Conservation (phyloP, 2,888 invertebrate species). For the Desoria tigrina region DNA sequence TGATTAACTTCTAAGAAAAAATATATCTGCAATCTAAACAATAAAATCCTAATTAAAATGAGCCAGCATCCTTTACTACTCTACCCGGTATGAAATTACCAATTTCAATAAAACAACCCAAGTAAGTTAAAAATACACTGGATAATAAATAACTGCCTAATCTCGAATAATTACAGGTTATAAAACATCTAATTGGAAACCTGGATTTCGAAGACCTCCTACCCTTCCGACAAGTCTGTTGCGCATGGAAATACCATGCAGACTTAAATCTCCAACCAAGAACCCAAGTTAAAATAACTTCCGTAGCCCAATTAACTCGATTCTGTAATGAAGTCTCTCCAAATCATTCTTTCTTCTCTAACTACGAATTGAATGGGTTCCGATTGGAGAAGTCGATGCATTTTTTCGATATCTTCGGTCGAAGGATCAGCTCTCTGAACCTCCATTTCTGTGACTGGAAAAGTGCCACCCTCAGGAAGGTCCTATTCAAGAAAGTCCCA, state of each 20-base stretch:
- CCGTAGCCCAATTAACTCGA: slow-evolving; percentile 11
- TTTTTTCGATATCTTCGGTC: slow-evolving; percentile 8
- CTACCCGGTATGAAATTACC: slow-evolving; percentile 28
- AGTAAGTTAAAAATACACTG: not conserved
- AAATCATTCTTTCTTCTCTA: not conserved
- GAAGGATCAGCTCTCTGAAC: slow-evolving; percentile 15
- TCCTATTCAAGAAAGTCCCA: slow-evolving; percentile 28
- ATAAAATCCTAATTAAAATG: not conserved
- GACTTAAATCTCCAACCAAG: slow-evolving; percentile 15
- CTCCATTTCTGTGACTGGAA: slow-evolving; percentile 21
- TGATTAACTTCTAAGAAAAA: too few species aligned
- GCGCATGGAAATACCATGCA: slow-evolving; percentile 26
- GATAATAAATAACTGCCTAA: not conserved
- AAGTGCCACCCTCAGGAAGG: slow-evolving; percentile 21
- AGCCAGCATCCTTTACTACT: slow-evolving; percentile 27
- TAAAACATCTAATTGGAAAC: slow-evolving; percentile 20
- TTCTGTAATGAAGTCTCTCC: not conserved
- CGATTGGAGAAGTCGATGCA: not conserved
- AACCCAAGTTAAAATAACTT: slow-evolving; percentile 14
- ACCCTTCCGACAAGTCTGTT: slow-evolving; percentile 32
- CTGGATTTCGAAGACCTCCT: slow-evolving; percentile 28
- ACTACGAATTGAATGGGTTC: not conserved
- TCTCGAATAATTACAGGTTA: slow-evolving; percentile 18
- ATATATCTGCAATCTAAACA: too few species aligned
- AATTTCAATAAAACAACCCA: not conserved